Conservation (phyloP, 1,140 invertebrate genomes). For the Caenorhabditis latens region DNA sequence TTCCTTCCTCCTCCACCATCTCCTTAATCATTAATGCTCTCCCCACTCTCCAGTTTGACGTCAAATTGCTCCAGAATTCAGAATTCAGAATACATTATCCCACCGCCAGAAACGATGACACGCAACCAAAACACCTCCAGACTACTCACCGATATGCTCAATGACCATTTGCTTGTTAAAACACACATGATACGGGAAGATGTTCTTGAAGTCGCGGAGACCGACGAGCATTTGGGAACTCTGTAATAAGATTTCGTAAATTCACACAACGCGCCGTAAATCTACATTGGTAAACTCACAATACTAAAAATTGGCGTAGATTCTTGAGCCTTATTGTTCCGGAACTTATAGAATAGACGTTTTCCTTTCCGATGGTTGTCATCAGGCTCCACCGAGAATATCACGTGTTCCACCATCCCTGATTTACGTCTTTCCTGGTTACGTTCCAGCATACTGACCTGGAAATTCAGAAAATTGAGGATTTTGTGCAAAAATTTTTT, state of each 20-base stretch:
- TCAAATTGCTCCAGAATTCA: conserved; percentile 8
- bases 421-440: conserved; percentile 63
- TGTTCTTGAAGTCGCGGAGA: conserved; percentile 55
- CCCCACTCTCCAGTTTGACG: background rate
- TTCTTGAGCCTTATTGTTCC: conserved; percentile 46
- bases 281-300: background rate
- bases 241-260: background rate
- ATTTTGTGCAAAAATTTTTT: background rate
- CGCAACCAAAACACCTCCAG: background rate
- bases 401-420: conserved; percentile 67
- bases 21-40: conserved; percentile 8
- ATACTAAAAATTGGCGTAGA: background rate
- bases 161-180: conserved; percentile 69
- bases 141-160: conserved; percentile 65
- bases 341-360: conserved; percentile 58
- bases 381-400: conserved; percentile 65
- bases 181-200: conserved; percentile 66
- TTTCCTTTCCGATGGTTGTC: conserved; percentile 60
- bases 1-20: too few relatives aligned
- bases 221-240: conserved; percentile 48
- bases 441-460: conserved; percentile 62
- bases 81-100: background rate
- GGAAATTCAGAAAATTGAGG: background rate
- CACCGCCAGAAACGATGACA: background rate
- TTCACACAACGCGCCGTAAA: too few relatives aligned